Percentiles rank a stretch among this genome's conserved stretches.
Conservation (phyloP, 2,888 invertebrate species). For the Caenorhabditis doughertyi region DNA sequence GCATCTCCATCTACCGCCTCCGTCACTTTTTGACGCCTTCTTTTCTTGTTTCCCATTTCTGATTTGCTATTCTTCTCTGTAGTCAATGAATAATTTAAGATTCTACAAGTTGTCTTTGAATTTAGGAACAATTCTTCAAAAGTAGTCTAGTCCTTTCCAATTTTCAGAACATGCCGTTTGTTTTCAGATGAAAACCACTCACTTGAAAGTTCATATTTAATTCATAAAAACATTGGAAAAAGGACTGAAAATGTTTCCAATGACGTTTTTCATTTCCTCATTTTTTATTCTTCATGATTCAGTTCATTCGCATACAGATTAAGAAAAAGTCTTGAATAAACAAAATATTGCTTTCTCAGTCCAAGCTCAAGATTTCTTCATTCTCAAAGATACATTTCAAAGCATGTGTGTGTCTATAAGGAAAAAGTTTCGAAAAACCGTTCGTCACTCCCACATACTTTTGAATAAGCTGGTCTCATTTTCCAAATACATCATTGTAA, state of each 20-base stretch:
- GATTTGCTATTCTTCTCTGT: neutral
- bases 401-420: slow-evolving; percentile 19
- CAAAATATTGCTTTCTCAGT: slow-evolving; percentile 23
- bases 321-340: slow-evolving; percentile 41
- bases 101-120: neutral
- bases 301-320: slow-evolving; percentile 65
- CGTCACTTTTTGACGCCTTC: slow-evolving; percentile 44
- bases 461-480: slow-evolving; percentile 54
- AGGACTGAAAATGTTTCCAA: slow-evolving; percentile 5
- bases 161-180: neutral
- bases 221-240: neutral
- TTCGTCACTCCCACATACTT: slow-evolving; percentile 28
- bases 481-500: slow-evolving; percentile 50
- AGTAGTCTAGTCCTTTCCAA: neutral
- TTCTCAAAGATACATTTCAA: slow-evolving; percentile 46
- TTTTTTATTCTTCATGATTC: slow-evolving; percentile 50
- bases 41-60: slow-evolving; percentile 24
- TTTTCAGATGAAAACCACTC: neutral
- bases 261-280: slow-evolving; percentile 14
- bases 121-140: neutral
- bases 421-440: slow-evolving; percentile 34
- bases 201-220: slow-evolving; percentile 9
- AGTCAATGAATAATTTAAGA: slow-evolving; percentile 30
- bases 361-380: slow-evolving; percentile 21
- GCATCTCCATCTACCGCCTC: slow-evolving; percentile 32